Base-by-base conservation (phyloP, 1,140 invertebrate species). In the Octopus sinensis region DNA sequence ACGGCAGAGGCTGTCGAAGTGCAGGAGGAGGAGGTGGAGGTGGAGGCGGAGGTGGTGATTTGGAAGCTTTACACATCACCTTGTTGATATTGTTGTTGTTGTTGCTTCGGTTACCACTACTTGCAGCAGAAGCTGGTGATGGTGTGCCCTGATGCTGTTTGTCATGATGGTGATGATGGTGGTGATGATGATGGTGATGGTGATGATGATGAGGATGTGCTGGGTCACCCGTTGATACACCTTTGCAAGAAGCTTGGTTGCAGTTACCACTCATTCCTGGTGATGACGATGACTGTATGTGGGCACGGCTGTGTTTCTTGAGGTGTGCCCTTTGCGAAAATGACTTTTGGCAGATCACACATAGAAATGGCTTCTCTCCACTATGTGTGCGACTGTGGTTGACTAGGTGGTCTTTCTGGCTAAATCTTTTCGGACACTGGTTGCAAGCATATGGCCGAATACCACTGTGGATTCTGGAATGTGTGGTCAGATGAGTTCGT, bases 321-420 rank as follows among this genome's bases (percentile, higher is more conserved):
- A 96, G 91, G 79, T 96, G 96, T 6, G 95, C 95, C 90, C 96
- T 96, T 89, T 96, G 95, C 76, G 95, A 91, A 89, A 96, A 96
- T 89, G 95, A 95, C 89, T 96, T 96, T 75, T 95, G 95, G 90
- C 96, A 97, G 88, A 96, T 94, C 53, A 93, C 92, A 88, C 96
- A 97, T 88, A 95, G 95, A 92, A 96, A 96, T 4, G 95, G 95
- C 87, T 96, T 96, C 88, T 96, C 95, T 5, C 95, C 97, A 90
- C 87, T 99, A 83, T 90, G 89, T 10, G 85, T 97, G 86, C 96
- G 92, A 71, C 97, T 91, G 91, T 98, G 96, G 90, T 97, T 97
- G 43, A 96, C 98, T 56, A 98, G 91, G 1, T 96, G 97, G 51
- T 95, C 96, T 86, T 95, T 95, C 12, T 95, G 94, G 84, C 95